phyloP scores from a whole-genome alignment of 2,797 vertebrate genomes.

The Clangula hyemalis region DNA sequence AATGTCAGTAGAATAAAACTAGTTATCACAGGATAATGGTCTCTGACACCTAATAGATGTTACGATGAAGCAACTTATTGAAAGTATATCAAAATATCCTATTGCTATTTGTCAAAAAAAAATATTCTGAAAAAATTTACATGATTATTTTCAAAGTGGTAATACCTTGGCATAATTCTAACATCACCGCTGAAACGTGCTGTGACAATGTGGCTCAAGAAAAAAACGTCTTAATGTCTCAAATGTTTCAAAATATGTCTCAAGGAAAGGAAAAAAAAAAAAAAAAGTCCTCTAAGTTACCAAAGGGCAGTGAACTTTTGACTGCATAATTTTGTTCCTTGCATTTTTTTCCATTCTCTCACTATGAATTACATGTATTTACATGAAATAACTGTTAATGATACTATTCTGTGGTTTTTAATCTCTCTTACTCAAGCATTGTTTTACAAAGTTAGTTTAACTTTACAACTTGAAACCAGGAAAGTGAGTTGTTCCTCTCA shows the following conservation, averaged over 20 bases:
- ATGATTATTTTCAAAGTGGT: constrained; percentile 49
- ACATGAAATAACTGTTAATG: neutral
- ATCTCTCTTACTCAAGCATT: neutral
- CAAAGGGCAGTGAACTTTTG: neutral
- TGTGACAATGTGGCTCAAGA: neutral
- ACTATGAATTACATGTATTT: neutral
- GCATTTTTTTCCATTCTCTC: neutral
- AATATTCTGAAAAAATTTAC: constrained; percentile 66
- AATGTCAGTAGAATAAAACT: constrained; percentile 79
- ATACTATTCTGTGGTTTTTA: neutral
- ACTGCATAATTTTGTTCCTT: neutral
- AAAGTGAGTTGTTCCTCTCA: neutral
- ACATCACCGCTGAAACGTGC: neutral
- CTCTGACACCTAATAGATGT: constrained; percentile 77
- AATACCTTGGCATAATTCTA: constrained; percentile 10
- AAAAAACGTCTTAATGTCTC: too few relatives aligned
- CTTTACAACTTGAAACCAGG: neutral
- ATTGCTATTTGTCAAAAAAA: constrained; percentile 73
- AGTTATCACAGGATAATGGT: constrained; percentile 76
- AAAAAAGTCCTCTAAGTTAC: neutral
- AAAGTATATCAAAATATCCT: constrained; percentile 72
- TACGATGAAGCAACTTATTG: constrained; percentile 75
- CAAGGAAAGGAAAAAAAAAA: too few relatives aligned
- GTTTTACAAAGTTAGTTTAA: neutral
- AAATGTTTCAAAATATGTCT: neutral